These are phyloP conservation scores for Dicrurus megarhynchus DNA, from an alignment of 2,113 vertebrate species.

Conservation along the genomic window DNA sequence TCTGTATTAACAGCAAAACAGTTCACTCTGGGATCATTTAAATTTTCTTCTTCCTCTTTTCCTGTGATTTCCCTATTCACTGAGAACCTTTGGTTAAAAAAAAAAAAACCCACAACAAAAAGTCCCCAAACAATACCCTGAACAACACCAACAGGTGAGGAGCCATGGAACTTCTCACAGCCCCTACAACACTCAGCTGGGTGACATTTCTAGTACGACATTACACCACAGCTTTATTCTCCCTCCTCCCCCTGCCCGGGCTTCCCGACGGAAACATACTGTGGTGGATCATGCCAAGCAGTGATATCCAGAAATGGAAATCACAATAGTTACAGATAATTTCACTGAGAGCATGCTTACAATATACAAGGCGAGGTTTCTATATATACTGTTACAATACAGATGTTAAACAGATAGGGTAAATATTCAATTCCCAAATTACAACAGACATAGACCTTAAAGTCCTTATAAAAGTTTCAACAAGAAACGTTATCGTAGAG, in stretches of 20 bases:
- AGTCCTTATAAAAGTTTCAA: slow-evolving; percentile 60
- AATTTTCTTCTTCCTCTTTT: slow-evolving; percentile 82
- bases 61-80: slow-evolving; percentile 65
- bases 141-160: slow-evolving; percentile 76
- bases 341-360: slow-evolving; percentile 59
- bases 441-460: slow-evolving; percentile 28
- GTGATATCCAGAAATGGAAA: slow-evolving; percentile 38
- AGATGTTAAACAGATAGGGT: slow-evolving; percentile 64
- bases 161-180: slow-evolving; percentile 40
- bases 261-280: slow-evolving; percentile 49
- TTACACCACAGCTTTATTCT: background rate
- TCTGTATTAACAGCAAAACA: slow-evolving; percentile 99
- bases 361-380: slow-evolving; percentile 61
- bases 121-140: background rate
- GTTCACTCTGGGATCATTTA: slow-evolving; percentile 95
- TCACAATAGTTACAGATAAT: slow-evolving; percentile 31
- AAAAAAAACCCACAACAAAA: background rate
- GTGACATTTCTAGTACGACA: slow-evolving; percentile 2
- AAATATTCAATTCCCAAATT: slow-evolving; percentile 34
- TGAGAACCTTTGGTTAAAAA: slow-evolving; percentile 12
- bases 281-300: slow-evolving; percentile 21
- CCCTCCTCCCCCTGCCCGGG: background rate
- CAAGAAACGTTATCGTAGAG: background rate
- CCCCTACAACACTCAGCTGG: background rate
- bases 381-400: slow-evolving; percentile 43